Evolutionary conservation across 2,888 invertebrate genomes (phyloP).

Genomic region (Quadriops clusia): DNA sequence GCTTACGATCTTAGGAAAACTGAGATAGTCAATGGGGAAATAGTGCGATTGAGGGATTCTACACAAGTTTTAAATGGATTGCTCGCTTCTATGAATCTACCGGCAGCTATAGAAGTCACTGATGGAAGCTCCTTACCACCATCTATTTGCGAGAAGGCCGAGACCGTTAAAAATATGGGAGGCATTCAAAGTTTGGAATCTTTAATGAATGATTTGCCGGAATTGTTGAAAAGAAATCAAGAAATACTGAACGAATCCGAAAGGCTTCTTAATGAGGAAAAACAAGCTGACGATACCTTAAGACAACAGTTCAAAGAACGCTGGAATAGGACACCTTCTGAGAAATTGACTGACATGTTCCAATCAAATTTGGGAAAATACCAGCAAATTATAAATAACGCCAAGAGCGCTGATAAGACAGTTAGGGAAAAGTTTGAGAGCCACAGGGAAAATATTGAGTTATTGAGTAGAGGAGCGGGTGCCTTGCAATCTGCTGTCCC

Average conservation of each 20-base stretch:
- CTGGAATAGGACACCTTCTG: slow-evolving; percentile 86
- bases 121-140: slow-evolving; percentile 68
- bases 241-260: slow-evolving; percentile 91
- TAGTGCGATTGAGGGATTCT: slow-evolving; percentile 76
- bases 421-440: slow-evolving; percentile 77
- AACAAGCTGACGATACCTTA: slow-evolving; percentile 77
- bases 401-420: slow-evolving; percentile 67
- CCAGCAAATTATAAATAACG: slow-evolving; percentile 83
- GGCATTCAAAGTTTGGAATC: slow-evolving; percentile 60
- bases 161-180: slow-evolving; percentile 61
- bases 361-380: slow-evolving; percentile 85
- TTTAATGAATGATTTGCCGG: slow-evolving; percentile 79
- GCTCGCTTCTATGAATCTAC: slow-evolving; percentile 86
- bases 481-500: slow-evolving; percentile 64
- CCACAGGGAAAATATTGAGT: slow-evolving; percentile 66
- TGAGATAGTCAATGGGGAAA: slow-evolving; percentile 77
- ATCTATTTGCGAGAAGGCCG: slow-evolving; percentile 77
- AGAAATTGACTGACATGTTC: slow-evolving; percentile 80
- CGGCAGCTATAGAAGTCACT: slow-evolving; percentile 87
- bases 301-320: slow-evolving; percentile 82
- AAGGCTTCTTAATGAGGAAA: slow-evolving; percentile 80
- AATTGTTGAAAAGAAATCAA: slow-evolving; percentile 78
- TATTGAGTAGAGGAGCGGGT: slow-evolving; percentile 64
- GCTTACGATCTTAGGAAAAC: slow-evolving; percentile 75
- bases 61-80: slow-evolving; percentile 86